Conservation (phyloP, 2,113 vertebrate species). For the Pedionomus torquatus region DNA sequence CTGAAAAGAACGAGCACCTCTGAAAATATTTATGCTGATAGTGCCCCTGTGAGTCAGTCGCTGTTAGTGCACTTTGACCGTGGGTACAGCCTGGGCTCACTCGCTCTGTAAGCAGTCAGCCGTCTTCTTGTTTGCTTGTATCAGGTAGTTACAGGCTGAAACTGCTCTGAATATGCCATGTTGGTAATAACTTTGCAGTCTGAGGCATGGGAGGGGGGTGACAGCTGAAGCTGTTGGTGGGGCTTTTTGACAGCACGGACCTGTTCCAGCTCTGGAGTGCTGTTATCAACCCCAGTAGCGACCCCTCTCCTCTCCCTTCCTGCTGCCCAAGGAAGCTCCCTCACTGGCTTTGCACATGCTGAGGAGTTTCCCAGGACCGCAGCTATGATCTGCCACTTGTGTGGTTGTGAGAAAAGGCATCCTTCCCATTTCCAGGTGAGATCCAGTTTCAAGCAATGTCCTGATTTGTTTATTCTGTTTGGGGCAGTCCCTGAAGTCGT, state of each 20-base stretch:
- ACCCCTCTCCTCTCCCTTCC: fast-evolving
- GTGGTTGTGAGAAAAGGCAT: neutral
- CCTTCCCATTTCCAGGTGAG: neutral
- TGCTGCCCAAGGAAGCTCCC: neutral
- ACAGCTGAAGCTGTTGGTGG: neutral
- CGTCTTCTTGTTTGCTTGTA: neutral
- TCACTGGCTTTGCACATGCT: fast-evolving
- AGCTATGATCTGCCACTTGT: fast-evolving
- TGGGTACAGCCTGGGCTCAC: fast-evolving
- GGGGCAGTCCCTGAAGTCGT: neutral
- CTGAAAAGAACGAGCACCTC: neutral
- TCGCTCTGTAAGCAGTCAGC: neutral
- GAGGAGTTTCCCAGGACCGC: neutral
- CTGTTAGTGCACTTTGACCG: neutral
- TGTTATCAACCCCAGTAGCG: fast-evolving
- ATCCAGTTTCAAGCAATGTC: neutral
- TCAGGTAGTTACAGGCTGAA: neutral
- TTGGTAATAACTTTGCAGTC: too few species aligned
- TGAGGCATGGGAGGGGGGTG: too few species aligned
- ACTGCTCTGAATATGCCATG: neutral
- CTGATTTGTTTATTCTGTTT: neutral
- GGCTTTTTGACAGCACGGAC: neutral
- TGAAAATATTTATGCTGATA: neutral
- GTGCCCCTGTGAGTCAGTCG: constrained; percentile 29
- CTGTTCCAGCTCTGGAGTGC: fast-evolving